Conservation (phyloP, 2,888 invertebrate genomes). For the Eilema caniola region DNA sequence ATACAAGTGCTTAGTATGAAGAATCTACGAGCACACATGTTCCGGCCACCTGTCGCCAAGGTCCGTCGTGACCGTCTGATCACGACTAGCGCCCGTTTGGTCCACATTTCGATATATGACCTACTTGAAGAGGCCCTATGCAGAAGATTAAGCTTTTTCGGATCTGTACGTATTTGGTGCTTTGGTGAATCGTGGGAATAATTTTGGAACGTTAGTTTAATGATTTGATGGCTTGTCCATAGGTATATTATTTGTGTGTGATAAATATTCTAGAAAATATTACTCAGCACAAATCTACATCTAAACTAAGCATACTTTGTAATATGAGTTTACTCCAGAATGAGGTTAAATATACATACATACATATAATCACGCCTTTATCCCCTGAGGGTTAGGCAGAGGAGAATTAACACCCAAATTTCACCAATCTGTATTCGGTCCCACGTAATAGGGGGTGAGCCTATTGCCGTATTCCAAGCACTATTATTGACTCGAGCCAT, state of each 20-base stretch:
- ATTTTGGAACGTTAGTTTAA: not conserved
- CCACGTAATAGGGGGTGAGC: too few species aligned
- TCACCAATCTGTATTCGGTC: too few species aligned
- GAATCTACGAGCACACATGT: constrained; percentile 11
- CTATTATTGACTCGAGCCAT: too few species aligned
- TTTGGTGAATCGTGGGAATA: not conserved
- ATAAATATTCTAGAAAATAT: too few species aligned
- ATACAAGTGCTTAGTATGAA: not conserved
- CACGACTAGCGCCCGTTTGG: constrained; percentile 6
- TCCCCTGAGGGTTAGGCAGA: too few species aligned
- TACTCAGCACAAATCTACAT: too few species aligned
- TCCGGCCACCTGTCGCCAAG: constrained; percentile 16
- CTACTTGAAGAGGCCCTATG: constrained; percentile 31
- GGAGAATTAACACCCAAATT: too few species aligned
- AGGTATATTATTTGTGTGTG: not conserved
- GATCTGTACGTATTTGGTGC: not conserved
- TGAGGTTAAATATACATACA: too few species aligned
- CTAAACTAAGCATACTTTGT: too few species aligned
- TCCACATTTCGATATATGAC: constrained; percentile 34
- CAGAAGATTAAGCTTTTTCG: constrained; percentile 34
- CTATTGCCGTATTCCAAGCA: too few species aligned
- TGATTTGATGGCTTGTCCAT: not conserved
- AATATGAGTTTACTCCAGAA: too few species aligned
- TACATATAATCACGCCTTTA: too few species aligned
- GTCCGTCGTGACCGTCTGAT: constrained; percentile 17